Evolutionary conservation across 2,797 vertebrate species (phyloP), one percentile per base, ranked within the genome.

Genomic region (Cheirogaleus major): DNA sequence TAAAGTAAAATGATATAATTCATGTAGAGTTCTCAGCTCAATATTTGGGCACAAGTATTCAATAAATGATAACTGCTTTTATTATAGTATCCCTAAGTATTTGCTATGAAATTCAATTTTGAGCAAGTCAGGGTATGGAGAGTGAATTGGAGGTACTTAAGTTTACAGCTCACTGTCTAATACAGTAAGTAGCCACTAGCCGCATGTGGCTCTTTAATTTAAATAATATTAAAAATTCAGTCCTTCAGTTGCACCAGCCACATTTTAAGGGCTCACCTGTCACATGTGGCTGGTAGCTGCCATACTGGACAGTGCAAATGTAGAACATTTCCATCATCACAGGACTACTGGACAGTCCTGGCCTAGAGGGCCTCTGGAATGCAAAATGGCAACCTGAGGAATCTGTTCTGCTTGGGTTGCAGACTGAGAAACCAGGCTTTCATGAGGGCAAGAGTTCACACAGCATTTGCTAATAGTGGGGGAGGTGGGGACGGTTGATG

Each of bases 21-120:
- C 45, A 97, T 75, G 48, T 61, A 55, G 59, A 79, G 45, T 78
- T 90, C 48, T 90, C 82, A 90, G 63, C 15, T 94, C 41, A 91
- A 59, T 67, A 93, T 72, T 11, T 86, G 61, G 88, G 35, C 38
- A 90, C 13, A 90, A 93, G 35, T 79, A 76, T 52, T 78, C 48
- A 67, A 20, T 92, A 85, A 92, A 27, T 63, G 52, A 32, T 65
- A 93, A 81, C 25, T 88, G 72, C 22, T 75, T 79, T 70, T 43
- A 79, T 81, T 57, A 67, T 83, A 35, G 25, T 83, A 25, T 76
- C 25, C 20, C 41, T 91, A 73, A 82, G 22, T 65, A 76, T 82
- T 59, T 89, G 11, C 52, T 43, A 45, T 4, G 32, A 84, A n/a
- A 61, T 65, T 38, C 45, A 91, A 57, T 91, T 78, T 73, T 78